phyloP scores from a whole-genome alignment of 2,888 invertebrate species.

The Campaea margaritaria region DNA sequence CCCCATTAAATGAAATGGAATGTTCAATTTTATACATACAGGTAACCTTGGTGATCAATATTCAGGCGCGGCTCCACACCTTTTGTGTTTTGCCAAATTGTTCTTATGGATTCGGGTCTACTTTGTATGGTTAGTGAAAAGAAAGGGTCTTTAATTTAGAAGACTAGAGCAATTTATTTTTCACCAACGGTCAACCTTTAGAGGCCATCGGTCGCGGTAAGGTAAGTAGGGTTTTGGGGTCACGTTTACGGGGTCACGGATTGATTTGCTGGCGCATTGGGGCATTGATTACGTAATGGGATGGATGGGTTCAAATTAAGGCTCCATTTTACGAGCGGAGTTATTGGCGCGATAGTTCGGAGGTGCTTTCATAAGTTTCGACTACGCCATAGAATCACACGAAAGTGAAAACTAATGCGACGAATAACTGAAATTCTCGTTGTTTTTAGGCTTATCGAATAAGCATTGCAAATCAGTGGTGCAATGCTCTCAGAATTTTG shows the following conservation, averaged over 20 bases:
- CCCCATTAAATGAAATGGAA: slow-evolving; percentile 53
- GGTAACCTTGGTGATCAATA: slow-evolving; percentile 52
- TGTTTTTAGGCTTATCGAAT: no score
- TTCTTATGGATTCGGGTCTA: slow-evolving; percentile 30
- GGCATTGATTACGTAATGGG: slow-evolving; percentile 8
- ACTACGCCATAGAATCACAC: no score
- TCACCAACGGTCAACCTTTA: slow-evolving; percentile 14
- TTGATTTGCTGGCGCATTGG: slow-evolving; percentile 11
- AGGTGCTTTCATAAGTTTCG: no score
- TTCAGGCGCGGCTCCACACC: slow-evolving; percentile 44
- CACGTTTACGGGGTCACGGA: slow-evolving; percentile 4
- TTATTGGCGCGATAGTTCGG: no score
- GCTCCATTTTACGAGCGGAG: background rate
- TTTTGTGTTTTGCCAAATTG: slow-evolving; percentile 46
- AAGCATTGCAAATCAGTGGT: no score
- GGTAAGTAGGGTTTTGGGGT: slow-evolving; percentile 5
- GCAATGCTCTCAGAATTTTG: no score
- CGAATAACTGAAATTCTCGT: no score
- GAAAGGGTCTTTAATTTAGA: slow-evolving; percentile 20
- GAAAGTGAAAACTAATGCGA: no score
- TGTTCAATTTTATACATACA: slow-evolving; percentile 55
- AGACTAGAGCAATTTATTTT: slow-evolving; percentile 20
- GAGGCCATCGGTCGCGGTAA: background rate
- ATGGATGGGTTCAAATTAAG: no score
- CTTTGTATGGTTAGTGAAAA: slow-evolving; percentile 14